Base-by-base conservation (phyloP, 2,113 vertebrate genomes). In the Cephalopholis sonnerati region DNA sequence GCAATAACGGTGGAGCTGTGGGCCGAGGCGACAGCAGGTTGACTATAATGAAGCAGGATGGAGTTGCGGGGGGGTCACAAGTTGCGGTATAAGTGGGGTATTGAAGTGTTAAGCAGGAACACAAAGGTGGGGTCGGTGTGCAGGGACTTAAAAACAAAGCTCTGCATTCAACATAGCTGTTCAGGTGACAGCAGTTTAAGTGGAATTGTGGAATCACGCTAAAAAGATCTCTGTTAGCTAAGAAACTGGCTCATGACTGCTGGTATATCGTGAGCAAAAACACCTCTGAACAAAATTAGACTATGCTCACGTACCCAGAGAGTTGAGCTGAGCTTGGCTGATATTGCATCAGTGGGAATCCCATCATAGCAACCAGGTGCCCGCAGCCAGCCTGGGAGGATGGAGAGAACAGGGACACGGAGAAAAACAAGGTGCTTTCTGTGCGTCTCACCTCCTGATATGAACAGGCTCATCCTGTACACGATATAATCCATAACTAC, bases 301-400 rank as follows among this genome's bases (percentile, higher is more conserved):
- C 22, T 1, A 3, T 20, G 39, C 29, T 67, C 36, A 22, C 9
- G 50, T 71, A 65, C 77, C 88, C 54, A 59, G 89, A 87, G 91
- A 81, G 88, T 65, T 77, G 87, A 80, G 81, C 61, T 16, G 75
- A 82, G 77, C 79, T 79, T 44, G 91, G 91, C 73, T 77, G 54
- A 77, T 89, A 65, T 94, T 94, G 93, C 94, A 93, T 95, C 93
- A 94, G 86, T 91, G 81, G 81, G 84, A 81, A 83, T 72, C 90
- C 69, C 84, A 74, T 90, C 90, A 81, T 89, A 78, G 92, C 87
- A 94, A 94, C 93, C 69, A 53, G 81, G 74, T 29, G 65, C 59
- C 61, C 39, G 48, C 58, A 70, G 58, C 44, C 55, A 74, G 54
- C 74, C 86, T 20, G 71, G 71, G 88, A 85, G 72, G 77, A 82